These are phyloP conservation scores for Neoitamus cyanurus DNA, from an alignment of 2,888 invertebrate genomes.

Conservation along the genomic window DNA sequence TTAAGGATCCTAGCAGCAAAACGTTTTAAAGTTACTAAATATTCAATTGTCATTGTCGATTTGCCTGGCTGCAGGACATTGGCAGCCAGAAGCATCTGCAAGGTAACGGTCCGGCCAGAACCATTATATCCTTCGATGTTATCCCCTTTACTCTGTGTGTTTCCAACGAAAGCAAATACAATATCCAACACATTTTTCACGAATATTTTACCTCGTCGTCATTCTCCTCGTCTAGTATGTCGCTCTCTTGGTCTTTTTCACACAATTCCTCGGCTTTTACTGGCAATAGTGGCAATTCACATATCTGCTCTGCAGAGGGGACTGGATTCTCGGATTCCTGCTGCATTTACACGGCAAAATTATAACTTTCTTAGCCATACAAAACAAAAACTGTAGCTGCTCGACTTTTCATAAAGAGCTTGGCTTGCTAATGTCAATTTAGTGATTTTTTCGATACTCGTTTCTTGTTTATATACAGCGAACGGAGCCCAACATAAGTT, in stretches of 20 bases:
- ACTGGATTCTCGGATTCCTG: neutral
- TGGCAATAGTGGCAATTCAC: conserved; percentile 34
- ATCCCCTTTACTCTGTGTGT: conserved; percentile 58
- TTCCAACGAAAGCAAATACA: conserved; percentile 45
- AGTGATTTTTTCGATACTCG: neutral
- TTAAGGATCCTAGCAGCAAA: conserved; percentile 30
- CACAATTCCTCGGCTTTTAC: conserved; percentile 53
- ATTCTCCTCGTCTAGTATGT: conserved; percentile 70
- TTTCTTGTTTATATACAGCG: neutral
- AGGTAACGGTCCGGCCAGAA: conserved; percentile 77
- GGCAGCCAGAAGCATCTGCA: conserved; percentile 87
- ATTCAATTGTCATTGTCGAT: conserved; percentile 89
- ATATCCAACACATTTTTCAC: conserved; percentile 31
- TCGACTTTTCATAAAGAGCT: neutral
- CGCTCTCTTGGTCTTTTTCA: conserved; percentile 69
- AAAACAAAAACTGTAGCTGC: neutral
- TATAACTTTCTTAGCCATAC: neutral
- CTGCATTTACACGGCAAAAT: conserved; percentile 8
- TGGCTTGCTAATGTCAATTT: neutral
- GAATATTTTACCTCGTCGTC: conserved; percentile 67
- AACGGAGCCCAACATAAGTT: neutral
- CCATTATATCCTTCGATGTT: conserved; percentile 65
- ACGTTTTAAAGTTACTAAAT: conserved; percentile 73
- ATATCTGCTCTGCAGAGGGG: conserved; percentile 30
- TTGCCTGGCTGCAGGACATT: conserved; percentile 86